Percentiles rank a stretch among this genome's conserved stretches.
Evolutionary conservation across 2,797 vertebrate species (phyloP).

Genomic region (Macropodus opercularis): DNA sequence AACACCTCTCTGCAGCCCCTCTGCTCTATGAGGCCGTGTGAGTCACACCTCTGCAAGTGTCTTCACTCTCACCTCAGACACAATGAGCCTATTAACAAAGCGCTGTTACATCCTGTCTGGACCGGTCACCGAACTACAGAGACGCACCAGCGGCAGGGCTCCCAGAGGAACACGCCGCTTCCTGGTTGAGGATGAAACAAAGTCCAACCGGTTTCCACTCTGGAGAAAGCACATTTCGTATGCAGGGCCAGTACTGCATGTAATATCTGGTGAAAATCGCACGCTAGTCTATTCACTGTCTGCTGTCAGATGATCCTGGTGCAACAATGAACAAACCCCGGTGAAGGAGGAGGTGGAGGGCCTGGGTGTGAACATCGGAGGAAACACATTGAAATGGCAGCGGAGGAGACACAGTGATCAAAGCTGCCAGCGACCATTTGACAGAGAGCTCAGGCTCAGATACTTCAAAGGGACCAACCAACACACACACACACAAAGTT

Average conservation of each 20-base stretch:
- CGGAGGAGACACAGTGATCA: constrained; percentile 60
- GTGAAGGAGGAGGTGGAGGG: constrained; percentile 22
- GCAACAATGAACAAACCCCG: constrained; percentile 38
- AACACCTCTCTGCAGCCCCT: background rate
- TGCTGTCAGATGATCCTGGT: constrained; percentile 52
- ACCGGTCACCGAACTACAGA: constrained; percentile 5
- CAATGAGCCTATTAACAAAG: constrained; percentile 42
- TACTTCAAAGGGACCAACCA: constrained; percentile 46
- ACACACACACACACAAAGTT: constrained; percentile 3
- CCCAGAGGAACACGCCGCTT: background rate
- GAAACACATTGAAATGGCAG: constrained; percentile 56
- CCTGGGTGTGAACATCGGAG: constrained; percentile 63
- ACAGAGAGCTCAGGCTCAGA: constrained; percentile 39
- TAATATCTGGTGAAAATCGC: background rate
- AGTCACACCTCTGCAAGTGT: constrained; percentile 65
- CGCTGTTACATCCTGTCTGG: constrained; percentile 69
- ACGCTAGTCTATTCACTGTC: constrained; percentile 56
- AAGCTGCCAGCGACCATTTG: constrained; percentile 55
- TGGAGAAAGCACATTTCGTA: background rate
- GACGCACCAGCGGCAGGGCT: background rate
- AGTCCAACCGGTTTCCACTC: background rate
- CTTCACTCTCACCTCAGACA: constrained; percentile 62
- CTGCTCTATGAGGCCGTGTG: constrained; percentile 13
- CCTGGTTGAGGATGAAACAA: no score
- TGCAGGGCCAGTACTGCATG: fast-evolving